Evolutionary conservation across 1,140 invertebrate species (phyloP).

Genomic region (Philopotamus ludificatus): DNA sequence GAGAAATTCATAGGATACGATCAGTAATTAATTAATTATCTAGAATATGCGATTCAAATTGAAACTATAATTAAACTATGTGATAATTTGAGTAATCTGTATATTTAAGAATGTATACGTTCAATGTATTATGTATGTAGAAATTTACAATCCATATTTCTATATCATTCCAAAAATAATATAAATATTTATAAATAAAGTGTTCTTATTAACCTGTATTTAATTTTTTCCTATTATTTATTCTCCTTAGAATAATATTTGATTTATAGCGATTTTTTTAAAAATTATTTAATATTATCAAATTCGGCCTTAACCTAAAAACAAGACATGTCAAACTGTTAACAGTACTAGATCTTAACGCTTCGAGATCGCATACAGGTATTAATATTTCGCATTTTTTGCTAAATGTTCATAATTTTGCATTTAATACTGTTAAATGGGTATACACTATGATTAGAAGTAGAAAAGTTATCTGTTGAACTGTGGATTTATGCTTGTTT

Average conservation of each 20-base stretch:
- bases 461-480: too few species aligned
- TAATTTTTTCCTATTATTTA: not conserved
- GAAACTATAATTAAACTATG: not conserved
- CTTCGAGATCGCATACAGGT: not conserved
- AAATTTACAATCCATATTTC: not conserved
- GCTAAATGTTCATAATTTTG: not conserved
- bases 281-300: not conserved
- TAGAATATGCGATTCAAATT: not conserved
- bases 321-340: not conserved
- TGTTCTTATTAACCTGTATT: not conserved
- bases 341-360: not conserved
- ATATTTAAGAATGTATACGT: not conserved
- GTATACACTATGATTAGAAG: not conserved
- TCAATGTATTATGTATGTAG: not conserved
- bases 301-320: not conserved
- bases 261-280: not conserved
- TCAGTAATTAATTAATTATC: conserved; percentile 15
- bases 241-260: not conserved
- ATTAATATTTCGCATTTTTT: not conserved
- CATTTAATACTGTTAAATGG: not conserved
- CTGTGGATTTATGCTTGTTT: too few species aligned
- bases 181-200: not conserved
- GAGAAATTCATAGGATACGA: conserved; percentile 43
- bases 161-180: not conserved
- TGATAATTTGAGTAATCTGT: not conserved